Percentiles rank a stretch among this genome's conserved stretches.
Evolutionary conservation across 2,888 invertebrate genomes (phyloP).

Genomic region (Pandemis heparana): DNA sequence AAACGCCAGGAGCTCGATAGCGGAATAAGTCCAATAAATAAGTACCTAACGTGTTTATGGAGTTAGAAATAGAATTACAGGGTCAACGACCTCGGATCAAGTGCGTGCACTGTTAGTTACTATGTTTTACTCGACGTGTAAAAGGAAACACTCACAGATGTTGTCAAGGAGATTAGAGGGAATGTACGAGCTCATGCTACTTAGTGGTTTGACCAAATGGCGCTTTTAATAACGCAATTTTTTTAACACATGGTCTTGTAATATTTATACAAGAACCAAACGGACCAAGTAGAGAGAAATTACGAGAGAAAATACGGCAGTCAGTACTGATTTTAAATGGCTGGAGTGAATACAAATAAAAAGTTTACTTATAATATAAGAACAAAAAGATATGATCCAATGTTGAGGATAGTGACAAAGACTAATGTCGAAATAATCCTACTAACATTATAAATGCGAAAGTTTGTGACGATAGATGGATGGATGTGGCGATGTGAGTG

Average conservation of each 20-base stretch:
- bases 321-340: too few relatives aligned
- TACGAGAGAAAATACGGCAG: too few relatives aligned
- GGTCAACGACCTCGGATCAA: conserved; percentile 44
- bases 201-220: neutral
- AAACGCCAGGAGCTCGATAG: conserved; percentile 31
- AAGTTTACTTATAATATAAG: too few relatives aligned
- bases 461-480: too few relatives aligned
- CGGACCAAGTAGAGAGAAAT: too few relatives aligned
- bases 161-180: neutral
- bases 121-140: conserved; percentile 2
- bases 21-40: conserved; percentile 41
- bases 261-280: too few relatives aligned
- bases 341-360: too few relatives aligned
- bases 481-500: too few relatives aligned
- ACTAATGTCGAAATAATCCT: too few relatives aligned
- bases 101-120: conserved; percentile 23
- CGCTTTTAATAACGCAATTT: neutral
- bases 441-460: too few relatives aligned
- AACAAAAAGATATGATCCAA: too few relatives aligned
- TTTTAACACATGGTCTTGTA: neutral
- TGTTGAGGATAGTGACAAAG: too few relatives aligned
- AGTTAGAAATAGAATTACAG: conserved; percentile 47
- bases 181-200: neutral
- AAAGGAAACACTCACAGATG: neutral
- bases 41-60: conserved; percentile 41